Percentiles rank a stretch among this genome's conserved stretches.
Evolutionary conservation across 2,888 invertebrate genomes (phyloP).

Genomic region (Aphrophora alni): DNA sequence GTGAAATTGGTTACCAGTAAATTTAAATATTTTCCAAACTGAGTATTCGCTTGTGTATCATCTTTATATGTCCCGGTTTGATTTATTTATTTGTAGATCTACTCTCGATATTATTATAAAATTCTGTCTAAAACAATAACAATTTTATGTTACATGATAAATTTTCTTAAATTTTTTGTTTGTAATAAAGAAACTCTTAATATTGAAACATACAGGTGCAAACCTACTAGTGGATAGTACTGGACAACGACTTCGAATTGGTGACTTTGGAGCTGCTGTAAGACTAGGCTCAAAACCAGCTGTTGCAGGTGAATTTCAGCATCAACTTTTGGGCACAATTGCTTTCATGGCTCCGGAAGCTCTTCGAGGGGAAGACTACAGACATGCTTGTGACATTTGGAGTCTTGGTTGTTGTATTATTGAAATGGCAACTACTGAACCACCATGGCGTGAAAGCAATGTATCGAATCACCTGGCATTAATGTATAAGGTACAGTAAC

Average conservation of each 20-base stretch:
- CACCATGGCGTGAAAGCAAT: neutral
- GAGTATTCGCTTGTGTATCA: too few relatives aligned
- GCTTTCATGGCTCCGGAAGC: neutral
- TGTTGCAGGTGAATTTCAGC: neutral
- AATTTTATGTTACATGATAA: too few relatives aligned
- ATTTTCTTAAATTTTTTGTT: too few relatives aligned
- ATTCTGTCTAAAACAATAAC: too few relatives aligned
- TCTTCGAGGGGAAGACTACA: neutral
- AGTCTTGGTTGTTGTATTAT: neutral
- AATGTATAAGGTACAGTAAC: neutral
- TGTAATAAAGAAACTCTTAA: too few relatives aligned
- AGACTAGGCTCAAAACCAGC: neutral
- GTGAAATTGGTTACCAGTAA: too few relatives aligned
- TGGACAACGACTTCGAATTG: neutral
- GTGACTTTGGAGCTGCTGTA: neutral
- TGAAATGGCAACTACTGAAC: neutral
- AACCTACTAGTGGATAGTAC: neutral
- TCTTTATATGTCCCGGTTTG: too few relatives aligned
- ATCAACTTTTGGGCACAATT: neutral
- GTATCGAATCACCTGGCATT: neutral
- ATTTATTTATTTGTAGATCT: too few relatives aligned
- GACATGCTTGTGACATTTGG: neutral
- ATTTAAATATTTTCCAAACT: too few relatives aligned
- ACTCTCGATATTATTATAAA: too few relatives aligned
- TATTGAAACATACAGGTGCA: neutral